phyloP scores from a whole-genome alignment of 2,888 invertebrate genomes.

The Leuctra nigra region DNA sequence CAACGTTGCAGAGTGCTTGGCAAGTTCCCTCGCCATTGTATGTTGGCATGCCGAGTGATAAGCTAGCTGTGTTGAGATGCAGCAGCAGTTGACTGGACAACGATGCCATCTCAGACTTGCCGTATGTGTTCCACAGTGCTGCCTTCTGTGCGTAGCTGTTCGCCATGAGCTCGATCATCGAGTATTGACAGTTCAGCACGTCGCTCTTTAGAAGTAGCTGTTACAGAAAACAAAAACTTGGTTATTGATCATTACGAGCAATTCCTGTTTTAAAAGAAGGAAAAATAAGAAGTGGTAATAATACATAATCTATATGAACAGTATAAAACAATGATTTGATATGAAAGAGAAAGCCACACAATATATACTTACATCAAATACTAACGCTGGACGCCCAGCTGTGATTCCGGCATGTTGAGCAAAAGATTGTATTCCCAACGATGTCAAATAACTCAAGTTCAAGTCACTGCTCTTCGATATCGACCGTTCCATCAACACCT shows the following conservation, averaged over 20 bases:
- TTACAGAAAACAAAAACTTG: neutral
- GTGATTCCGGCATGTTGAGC: slow-evolving; percentile 69
- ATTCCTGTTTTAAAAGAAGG: too few relatives aligned
- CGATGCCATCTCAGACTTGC: slow-evolving; percentile 77
- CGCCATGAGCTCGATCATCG: slow-evolving; percentile 71
- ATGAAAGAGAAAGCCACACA: neutral
- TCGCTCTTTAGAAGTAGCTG: slow-evolving; percentile 79
- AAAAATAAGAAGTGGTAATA: too few relatives aligned
- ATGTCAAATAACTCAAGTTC: slow-evolving; percentile 62
- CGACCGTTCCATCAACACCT: slow-evolving; percentile 58
- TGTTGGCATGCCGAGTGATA: slow-evolving; percentile 37
- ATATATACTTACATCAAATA: slow-evolving; percentile 51
- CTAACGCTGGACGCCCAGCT: slow-evolving; percentile 56
- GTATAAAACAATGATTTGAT: too few relatives aligned
- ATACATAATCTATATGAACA: too few relatives aligned
- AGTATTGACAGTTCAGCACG: slow-evolving; percentile 76
- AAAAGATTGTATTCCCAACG: slow-evolving; percentile 65
- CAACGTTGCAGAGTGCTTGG: slow-evolving; percentile 61
- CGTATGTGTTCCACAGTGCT: slow-evolving; percentile 82
- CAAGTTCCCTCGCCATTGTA: slow-evolving; percentile 63
- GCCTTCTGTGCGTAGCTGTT: slow-evolving; percentile 75
- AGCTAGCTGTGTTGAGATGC: slow-evolving; percentile 56
- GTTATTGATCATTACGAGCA: too few relatives aligned
- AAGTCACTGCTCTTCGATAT: slow-evolving; percentile 61
- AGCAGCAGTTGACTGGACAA: slow-evolving; percentile 73